Percentiles rank a stretch among this genome's conserved stretches.
These are phyloP conservation scores for Tenrec ecaudatus DNA, from an alignment of 2,113 vertebrate genomes.

Conservation along the genomic window DNA sequence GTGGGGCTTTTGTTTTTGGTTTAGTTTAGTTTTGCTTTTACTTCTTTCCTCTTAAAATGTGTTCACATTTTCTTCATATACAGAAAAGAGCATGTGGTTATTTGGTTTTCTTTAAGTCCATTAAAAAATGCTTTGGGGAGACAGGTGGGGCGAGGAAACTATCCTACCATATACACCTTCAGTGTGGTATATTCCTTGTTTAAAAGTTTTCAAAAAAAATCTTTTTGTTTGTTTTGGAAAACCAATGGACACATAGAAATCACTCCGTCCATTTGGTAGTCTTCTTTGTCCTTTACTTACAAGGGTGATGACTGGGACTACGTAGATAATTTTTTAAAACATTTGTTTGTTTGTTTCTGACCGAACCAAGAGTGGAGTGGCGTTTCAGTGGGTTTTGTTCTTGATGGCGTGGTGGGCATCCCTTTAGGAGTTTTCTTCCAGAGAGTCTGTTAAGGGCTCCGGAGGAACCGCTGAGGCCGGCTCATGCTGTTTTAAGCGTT, in stretches of 20 bases:
- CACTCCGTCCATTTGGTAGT: conserved; percentile 86
- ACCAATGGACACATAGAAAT: conserved; percentile 84
- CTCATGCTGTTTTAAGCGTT: conserved; percentile 98
- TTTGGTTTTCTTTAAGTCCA: conserved; percentile 93
- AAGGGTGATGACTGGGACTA: conserved; percentile 82
- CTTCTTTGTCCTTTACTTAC: conserved; percentile 90
- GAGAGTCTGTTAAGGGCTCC: conserved; percentile 95
- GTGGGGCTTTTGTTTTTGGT: conserved; percentile 67
- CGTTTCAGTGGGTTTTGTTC: conserved; percentile 42
- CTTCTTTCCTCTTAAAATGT: conserved; percentile 85
- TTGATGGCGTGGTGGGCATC: conserved; percentile 50
- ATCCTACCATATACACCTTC: conserved; percentile 88
- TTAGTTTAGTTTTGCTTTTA: conserved; percentile 73
- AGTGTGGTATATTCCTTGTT: conserved; percentile 84
- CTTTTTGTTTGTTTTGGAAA: conserved; percentile 82
- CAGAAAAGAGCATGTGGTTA: conserved; percentile 89
- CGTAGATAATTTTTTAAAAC: conserved; percentile 69
- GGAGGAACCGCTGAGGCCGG: conserved; percentile 89
- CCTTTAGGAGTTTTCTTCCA: conserved; percentile 95
- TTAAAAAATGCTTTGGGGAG: conserved; percentile 88
- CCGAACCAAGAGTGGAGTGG: background rate
- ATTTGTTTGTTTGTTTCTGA: conserved; percentile 72
- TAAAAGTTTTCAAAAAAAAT: conserved; percentile 63
- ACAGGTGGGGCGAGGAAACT: conserved; percentile 59
- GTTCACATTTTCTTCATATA: conserved; percentile 88